phyloP scores from a whole-genome alignment of 2,113 vertebrate genomes.

The Vanacampus margaritifer region DNA sequence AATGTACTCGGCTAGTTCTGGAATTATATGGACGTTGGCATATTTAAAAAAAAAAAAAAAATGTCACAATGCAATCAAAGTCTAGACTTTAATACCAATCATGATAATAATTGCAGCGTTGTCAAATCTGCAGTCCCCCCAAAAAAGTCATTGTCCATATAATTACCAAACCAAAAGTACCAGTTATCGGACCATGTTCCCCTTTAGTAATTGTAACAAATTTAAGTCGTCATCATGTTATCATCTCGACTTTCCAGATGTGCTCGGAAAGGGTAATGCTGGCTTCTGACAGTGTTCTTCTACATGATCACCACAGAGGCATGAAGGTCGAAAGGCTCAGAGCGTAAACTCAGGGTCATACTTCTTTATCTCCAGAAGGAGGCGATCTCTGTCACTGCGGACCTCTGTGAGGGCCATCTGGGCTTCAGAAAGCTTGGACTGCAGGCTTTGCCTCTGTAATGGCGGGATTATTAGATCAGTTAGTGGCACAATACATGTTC shows the following conservation, averaged over 20 bases:
- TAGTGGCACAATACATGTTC: not conserved
- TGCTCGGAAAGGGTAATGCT: slow-evolving; percentile 9
- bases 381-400: slow-evolving; percentile 79
- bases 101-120: not conserved
- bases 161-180: not conserved
- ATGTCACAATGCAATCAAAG: not conserved
- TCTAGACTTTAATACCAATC: not conserved
- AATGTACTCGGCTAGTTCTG: slow-evolving; percentile 10
- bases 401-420: slow-evolving; percentile 78
- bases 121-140: not conserved
- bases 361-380: slow-evolving; percentile 87
- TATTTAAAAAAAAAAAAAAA: no score
- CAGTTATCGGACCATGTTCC: slow-evolving; percentile 6
- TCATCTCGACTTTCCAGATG: slow-evolving; percentile 3
- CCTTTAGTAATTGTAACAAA: slow-evolving; percentile 8
- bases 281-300: slow-evolving; percentile 12
- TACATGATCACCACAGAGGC: not conserved
- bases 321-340: slow-evolving; percentile 58
- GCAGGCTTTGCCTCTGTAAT: slow-evolving; percentile 62
- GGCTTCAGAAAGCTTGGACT: slow-evolving; percentile 73
- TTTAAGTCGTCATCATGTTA: slow-evolving; percentile 14
- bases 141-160: not conserved
- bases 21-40: not conserved
- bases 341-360: slow-evolving; percentile 85
- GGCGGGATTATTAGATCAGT: slow-evolving; percentile 19